Percentiles rank a stretch among this genome's conserved stretches.
phyloP scores from a whole-genome alignment of 1,140 invertebrate species.

The Bombyx mandarina region DNA sequence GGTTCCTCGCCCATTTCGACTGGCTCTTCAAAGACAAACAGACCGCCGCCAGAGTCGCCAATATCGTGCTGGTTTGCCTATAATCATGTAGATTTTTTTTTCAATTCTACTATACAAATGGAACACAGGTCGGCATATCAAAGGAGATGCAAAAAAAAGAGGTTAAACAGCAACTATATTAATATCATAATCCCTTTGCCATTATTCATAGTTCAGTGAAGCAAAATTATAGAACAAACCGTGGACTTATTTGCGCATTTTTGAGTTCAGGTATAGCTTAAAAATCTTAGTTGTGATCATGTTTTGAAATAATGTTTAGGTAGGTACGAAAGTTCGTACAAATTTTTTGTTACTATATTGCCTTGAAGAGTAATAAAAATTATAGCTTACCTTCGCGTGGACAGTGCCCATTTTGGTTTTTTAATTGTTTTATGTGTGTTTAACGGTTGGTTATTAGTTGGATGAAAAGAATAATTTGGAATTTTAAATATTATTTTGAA shows the following conservation, averaged over 20 bases:
- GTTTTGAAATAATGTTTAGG: not conserved
- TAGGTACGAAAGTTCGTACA: not conserved
- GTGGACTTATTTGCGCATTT: too few species aligned
- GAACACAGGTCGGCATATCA: too few species aligned
- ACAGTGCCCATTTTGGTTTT: constrained; percentile 26
- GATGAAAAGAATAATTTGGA: constrained; percentile 11
- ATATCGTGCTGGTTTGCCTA: constrained; percentile 29
- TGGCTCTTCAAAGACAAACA: constrained; percentile 45
- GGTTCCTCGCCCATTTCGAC: constrained; percentile 34
- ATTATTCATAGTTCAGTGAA: too few species aligned
- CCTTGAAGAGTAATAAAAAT: not conserved
- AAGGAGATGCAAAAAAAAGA: too few species aligned
- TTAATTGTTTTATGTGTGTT: not conserved
- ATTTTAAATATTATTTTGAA: constrained; percentile 17
- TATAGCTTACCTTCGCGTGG: constrained; percentile 29
- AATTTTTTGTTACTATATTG: not conserved
- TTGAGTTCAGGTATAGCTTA: too few species aligned
- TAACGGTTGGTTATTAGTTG: constrained; percentile 2
- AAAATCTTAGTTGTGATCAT: too few species aligned
- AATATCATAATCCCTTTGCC: too few species aligned
- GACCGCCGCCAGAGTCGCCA: constrained; percentile 26
- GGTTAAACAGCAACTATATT: too few species aligned
- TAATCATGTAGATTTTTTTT: constrained; percentile 3
- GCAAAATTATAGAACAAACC: too few species aligned
- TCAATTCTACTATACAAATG: too few species aligned